Evolutionary conservation across 2,797 vertebrate species (phyloP).

Genomic region (Spinus olivaceus): DNA sequence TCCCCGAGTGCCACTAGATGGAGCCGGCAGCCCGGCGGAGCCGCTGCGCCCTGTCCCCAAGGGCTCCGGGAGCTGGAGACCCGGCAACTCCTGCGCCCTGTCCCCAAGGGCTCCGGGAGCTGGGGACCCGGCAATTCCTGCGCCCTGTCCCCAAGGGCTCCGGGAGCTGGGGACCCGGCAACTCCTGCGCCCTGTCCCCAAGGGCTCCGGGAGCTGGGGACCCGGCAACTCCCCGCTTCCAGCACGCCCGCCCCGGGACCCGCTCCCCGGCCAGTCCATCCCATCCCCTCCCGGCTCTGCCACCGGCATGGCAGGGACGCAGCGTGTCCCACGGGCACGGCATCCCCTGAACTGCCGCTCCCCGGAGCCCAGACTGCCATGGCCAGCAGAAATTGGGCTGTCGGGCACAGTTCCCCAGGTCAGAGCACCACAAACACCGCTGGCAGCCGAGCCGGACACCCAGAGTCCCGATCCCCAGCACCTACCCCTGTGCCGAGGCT

Average conservation of each 20-base stretch:
- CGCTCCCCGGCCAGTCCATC: not conserved
- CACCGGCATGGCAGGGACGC: not conserved
- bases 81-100: not conserved
- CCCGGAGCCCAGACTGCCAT: accelerated
- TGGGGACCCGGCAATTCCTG: not conserved
- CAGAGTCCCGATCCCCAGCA: not conserved
- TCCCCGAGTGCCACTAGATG: conserved; percentile 49
- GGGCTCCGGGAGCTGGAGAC: not conserved
- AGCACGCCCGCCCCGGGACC: not conserved
- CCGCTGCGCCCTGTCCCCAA: not conserved
- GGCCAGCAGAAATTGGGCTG: too few relatives aligned
- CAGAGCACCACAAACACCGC: not conserved
- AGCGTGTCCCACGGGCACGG: not conserved
- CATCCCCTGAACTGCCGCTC: not conserved
- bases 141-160: not conserved
- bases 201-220: not conserved
- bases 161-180: too few relatives aligned
- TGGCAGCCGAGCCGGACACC: not conserved
- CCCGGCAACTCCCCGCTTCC: not conserved
- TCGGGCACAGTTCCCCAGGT: too few relatives aligned
- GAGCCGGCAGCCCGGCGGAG: conserved; percentile 30
- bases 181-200: too few relatives aligned
- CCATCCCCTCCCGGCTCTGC: not conserved
- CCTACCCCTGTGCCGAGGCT: conserved; percentile 86
- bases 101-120: not conserved